Base-by-base conservation (phyloP, 2,888 invertebrate species). In the Strigamia transsilvanica region DNA sequence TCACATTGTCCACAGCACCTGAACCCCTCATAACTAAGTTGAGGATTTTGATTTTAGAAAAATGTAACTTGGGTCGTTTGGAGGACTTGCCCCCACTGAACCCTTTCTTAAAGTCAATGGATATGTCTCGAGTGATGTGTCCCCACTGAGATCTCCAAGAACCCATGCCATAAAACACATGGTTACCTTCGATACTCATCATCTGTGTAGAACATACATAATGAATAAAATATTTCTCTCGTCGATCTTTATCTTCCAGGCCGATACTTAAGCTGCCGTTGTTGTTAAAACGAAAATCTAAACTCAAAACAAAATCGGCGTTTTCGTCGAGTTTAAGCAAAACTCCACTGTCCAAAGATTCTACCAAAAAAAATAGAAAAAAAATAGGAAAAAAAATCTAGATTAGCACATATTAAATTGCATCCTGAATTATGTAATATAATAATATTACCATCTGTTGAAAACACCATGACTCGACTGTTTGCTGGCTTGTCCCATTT, bases 51-150 rank as follows among this genome's bases (percentile, higher is more conserved):
- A 93, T 91, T 86, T 93, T 93, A 80, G 92, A 92, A 41, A 82
- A 82, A 85, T 92, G 90, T 0, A 92, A 92, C 23, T 83, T 82
- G 61, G 80, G 73, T 80, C 77, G 83, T 46, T 82, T 46, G 46
- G 77, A 15, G 32, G 66, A 73, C 83, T 85, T 79, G 73, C 41
- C n/a, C 27, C 81, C 82, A 15, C 85, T 85, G 27, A 96, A 90
- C 82, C 97, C 97, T 89, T 98, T 98, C 87, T 95, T 94, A 85
- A 97, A 91, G 88, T 98, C 98, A 82, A 96, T 92, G 84, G 94
- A 91, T 61, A 98, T 90, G 87, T 98, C 97, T 73, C 98, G 91
- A 0, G 96, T 95, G 38, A 98, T 88, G 84, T 91, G 92, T 84
- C 92, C 91, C 96, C 96, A 96, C 15, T 83, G 46, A 56, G 73